Evolutionary conservation across 2,888 invertebrate species (phyloP).

Genomic region (Eremobia ochroleuca): DNA sequence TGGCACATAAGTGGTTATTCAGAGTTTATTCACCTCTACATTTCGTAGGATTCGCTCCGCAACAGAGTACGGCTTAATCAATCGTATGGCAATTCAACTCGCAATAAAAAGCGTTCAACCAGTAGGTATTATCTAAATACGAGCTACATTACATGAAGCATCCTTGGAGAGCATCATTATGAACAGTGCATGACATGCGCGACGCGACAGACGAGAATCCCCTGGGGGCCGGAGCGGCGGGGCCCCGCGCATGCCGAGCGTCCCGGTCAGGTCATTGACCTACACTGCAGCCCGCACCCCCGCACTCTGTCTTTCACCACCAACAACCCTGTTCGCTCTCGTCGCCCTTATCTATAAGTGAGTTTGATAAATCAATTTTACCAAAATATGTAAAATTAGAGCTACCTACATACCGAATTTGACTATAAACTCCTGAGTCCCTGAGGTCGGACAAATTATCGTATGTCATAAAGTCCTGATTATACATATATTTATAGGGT

Average conservation of each 20-base stretch:
- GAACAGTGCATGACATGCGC: conserved; percentile 24
- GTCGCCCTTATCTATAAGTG: conserved; percentile 26
- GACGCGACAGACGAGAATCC: conserved; percentile 44
- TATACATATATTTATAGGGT: too few species aligned
- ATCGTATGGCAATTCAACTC: conserved; percentile 18
- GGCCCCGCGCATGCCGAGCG: conserved; percentile 26
- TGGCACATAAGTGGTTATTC: background rate
- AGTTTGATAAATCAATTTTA: conserved; percentile 8
- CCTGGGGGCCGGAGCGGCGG: conserved; percentile 31
- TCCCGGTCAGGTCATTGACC: conserved; percentile 70
- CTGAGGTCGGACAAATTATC: too few species aligned
- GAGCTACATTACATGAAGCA: conserved; percentile 1
- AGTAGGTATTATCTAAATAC: background rate
- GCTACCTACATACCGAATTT: background rate
- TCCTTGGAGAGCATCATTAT: conserved; percentile 11
- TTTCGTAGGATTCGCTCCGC: conserved; percentile 27
- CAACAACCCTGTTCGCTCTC: conserved; percentile 40
- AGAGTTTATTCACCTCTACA: conserved; percentile 51
- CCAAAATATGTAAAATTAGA: background rate
- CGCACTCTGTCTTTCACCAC: conserved; percentile 46
- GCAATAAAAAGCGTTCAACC: background rate
- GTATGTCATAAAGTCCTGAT: too few species aligned
- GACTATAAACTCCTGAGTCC: too few species aligned
- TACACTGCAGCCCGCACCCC: conserved; percentile 60
- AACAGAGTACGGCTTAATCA: conserved; percentile 22